Evolutionary conservation across 2,888 invertebrate genomes (phyloP), one percentile per base, ranked within the genome.

Genomic region (Erebia aethiops): DNA sequence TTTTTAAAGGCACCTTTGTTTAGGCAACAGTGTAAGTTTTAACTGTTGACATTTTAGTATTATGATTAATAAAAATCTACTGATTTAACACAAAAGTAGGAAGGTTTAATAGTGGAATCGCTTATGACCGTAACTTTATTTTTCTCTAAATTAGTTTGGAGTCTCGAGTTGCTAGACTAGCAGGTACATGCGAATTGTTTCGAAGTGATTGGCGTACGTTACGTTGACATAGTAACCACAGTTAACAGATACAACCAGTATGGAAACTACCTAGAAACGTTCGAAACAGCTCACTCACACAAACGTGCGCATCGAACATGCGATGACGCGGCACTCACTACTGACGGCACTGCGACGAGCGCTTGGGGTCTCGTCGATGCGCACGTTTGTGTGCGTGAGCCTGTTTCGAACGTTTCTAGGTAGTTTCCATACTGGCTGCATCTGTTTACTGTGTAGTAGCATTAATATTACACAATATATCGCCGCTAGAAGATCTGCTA

Each of bases 401-500:
- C n/a, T n/a, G n/a, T n/a, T n/a, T n/a, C n/a, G n/a, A n/a, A n/a
- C n/a, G n/a, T n/a, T n/a, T n/a, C n/a, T n/a, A n/a, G n/a, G n/a
- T n/a, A n/a, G n/a, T n/a, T n/a, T n/a, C n/a, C n/a, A n/a, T n/a
- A n/a, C n/a, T n/a, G n/a, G n/a, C n/a, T n/a, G n/a, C n/a, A n/a
- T n/a, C n/a, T n/a, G n/a, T n/a, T n/a, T n/a, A n/a, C n/a, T n/a
- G n/a, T n/a, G n/a, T n/a, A n/a, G n/a, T n/a, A n/a, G n/a, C 26
- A 57, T 56, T 11, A 18, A 18, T 1, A 26, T 26, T 10, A 57
- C 26, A 26, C 18, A 41, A 41, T 60, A 56, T 56, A 61, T 3
- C 49, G 21, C 52, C 57, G 64, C 26, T 52, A 64, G 18, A 26
- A 18, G 64, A 52, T 66, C 49, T 71, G 56, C 57, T 69, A 49